Percentiles rank a stretch among this genome's conserved stretches.
These are phyloP conservation scores for Aphaenogaster floridana DNA, from an alignment of 1,140 invertebrate species.

Conservation along the genomic window DNA sequence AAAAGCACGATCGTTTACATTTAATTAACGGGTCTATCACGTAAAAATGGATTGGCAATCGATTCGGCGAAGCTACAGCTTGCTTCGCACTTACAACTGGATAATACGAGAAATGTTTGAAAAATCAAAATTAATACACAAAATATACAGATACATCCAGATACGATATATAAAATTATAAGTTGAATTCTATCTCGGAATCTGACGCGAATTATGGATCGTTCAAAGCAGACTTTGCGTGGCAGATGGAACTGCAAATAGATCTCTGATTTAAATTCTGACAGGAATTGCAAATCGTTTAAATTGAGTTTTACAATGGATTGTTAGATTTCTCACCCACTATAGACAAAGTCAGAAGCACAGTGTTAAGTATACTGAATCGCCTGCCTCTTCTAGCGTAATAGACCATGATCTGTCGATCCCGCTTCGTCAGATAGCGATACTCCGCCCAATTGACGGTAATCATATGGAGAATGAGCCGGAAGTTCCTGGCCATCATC, in stretches of 20 bases:
- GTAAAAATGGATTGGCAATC: background rate
- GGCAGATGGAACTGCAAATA: too few relatives aligned
- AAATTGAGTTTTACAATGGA: background rate
- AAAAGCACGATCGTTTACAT: background rate
- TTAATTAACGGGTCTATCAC: background rate
- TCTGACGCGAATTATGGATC: too few relatives aligned
- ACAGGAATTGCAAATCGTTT: background rate
- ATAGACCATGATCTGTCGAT: background rate
- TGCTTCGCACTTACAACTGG: background rate
- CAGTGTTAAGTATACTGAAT: background rate
- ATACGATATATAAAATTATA: too few relatives aligned
- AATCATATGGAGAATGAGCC: background rate
- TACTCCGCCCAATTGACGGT: background rate
- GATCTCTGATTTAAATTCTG: too few relatives aligned
- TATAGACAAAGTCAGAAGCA: background rate
- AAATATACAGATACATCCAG: background rate
- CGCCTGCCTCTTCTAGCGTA: background rate
- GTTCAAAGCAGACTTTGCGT: too few relatives aligned
- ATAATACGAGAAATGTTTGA: background rate
- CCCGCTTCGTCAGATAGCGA: background rate
- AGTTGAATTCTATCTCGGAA: too few relatives aligned
- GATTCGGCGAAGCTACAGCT: too few relatives aligned
- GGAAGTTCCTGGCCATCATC: background rate
- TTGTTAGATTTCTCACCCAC: background rate
- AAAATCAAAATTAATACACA: background rate